Base-by-base conservation (phyloP, 2,113 vertebrate species). In the Xyrauchen texanus region DNA sequence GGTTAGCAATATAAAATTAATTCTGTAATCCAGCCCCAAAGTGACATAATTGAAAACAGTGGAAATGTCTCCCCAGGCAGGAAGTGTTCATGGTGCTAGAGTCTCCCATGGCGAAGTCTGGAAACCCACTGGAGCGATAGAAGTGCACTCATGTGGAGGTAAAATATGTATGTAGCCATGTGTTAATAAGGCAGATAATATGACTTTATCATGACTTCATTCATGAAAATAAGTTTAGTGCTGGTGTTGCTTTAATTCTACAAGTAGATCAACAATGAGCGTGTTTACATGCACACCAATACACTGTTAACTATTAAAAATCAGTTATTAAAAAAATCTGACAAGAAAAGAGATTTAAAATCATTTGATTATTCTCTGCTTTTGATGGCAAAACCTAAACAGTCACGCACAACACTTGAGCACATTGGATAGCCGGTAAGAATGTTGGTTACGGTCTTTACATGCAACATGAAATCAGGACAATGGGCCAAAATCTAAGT, bases 1-100 rank as follows among this genome's bases (percentile, higher is more conserved):
- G 67, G 79, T 81, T 79, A 85, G 76, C 49, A 53, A 79, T 81
- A 83, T 81, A 72, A 76, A 81, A 85, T 68, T 34, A 82, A 83
- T 83, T 52, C 66, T 51, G 11, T 63, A 68, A 81, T 79, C 76
- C 78, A 76, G 75, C 52, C 66, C 42, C 21, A 62, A 76, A 53
- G 78, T 64, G 15, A 46, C 53, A 58, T 72, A 72, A 79, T 34
- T 79, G 68, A 61, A 79, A 61, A 44, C 7, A 65, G 68, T 53
- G 68, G 60, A 55, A 64, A 71, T 8, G 15, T 73, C 62, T 77
- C 75, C 75, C 68, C 1, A 4, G 80, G 68, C 66, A 75, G 77
- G 34, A 53, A 53, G 57, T 11, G 34, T 69, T 70, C 7, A 4
- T 52, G 51, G 57, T 4, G 16, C 64, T 64, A 34, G 21, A 68